These are phyloP conservation scores for Elmis aenea DNA, from an alignment of 2,888 invertebrate species.

Conservation along the genomic window DNA sequence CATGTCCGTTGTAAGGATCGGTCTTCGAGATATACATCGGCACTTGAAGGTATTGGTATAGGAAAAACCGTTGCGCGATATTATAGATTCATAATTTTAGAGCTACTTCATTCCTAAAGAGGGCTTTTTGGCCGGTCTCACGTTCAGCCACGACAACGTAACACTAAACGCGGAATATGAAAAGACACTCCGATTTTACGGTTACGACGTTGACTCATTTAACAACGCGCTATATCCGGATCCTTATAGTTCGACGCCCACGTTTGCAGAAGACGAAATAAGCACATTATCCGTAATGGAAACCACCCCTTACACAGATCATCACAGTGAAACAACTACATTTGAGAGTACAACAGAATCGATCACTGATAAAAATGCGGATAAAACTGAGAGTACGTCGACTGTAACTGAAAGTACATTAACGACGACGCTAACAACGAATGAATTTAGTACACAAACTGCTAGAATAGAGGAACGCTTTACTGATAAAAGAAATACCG, in stretches of 20 bases:
- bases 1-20: slow-evolving; percentile 67
- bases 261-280: slow-evolving; percentile 20
- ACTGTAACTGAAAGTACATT: neutral
- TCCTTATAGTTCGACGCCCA: slow-evolving; percentile 10
- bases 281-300: slow-evolving; percentile 10
- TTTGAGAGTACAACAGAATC: slow-evolving; percentile 2
- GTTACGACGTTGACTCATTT: slow-evolving; percentile 64
- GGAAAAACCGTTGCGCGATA: neutral
- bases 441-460: neutral
- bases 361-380: neutral
- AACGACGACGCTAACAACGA: neutral
- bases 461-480: neutral
- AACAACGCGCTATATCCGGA: slow-evolving; percentile 40
- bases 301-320: slow-evolving; percentile 9
- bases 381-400: neutral
- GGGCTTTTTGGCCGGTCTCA: slow-evolving; percentile 76
- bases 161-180: slow-evolving; percentile 70
- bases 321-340: too few species aligned
- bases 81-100: slow-evolving; percentile 47
- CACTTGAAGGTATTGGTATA: slow-evolving; percentile 69
- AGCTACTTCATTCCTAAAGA: slow-evolving; percentile 79
- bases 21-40: slow-evolving; percentile 77
- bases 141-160: slow-evolving; percentile 73
- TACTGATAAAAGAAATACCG: neutral
- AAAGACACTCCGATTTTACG: slow-evolving; percentile 70